Evolutionary conservation across 2,113 vertebrate genomes (phyloP).

Genomic region (Mixornis gularis): DNA sequence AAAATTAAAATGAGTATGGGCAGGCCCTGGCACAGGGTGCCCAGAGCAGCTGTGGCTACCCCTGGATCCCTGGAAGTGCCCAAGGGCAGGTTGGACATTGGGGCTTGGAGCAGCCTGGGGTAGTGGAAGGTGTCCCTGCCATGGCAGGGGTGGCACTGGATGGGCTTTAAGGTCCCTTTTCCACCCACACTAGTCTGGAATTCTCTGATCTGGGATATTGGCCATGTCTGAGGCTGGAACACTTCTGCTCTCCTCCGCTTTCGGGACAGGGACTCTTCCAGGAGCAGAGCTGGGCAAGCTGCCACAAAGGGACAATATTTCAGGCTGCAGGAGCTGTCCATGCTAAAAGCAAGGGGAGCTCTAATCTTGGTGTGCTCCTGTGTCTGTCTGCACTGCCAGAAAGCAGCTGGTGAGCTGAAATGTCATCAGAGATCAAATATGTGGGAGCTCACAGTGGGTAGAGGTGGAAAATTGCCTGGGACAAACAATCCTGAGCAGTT

Average conservation of each 20-base stretch:
- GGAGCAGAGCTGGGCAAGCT: not conserved
- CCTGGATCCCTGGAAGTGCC: not conserved
- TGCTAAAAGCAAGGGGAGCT: not conserved
- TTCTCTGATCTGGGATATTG: not conserved
- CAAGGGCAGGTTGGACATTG: not conserved
- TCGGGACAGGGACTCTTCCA: not conserved
- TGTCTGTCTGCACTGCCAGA: not conserved
- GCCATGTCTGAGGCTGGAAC: not conserved
- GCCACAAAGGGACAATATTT: not conserved
- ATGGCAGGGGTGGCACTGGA: not conserved
- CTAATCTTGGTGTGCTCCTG: not conserved
- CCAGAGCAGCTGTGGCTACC: not conserved
- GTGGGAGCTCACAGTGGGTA: not conserved
- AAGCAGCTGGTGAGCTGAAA: not conserved
- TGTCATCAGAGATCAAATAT: not conserved
- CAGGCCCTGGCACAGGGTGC: not conserved
- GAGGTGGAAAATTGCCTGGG: not conserved
- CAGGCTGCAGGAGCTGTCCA: not conserved
- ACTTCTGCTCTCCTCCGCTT: not conserved
- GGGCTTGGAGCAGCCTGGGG: not conserved
- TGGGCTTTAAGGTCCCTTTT: not conserved
- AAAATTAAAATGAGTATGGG: not conserved
- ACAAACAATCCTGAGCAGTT: not conserved
- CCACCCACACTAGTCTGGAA: not conserved
- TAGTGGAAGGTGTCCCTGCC: not conserved